Conservation (phyloP, 2,888 invertebrate species). For the Brenthis daphne region DNA sequence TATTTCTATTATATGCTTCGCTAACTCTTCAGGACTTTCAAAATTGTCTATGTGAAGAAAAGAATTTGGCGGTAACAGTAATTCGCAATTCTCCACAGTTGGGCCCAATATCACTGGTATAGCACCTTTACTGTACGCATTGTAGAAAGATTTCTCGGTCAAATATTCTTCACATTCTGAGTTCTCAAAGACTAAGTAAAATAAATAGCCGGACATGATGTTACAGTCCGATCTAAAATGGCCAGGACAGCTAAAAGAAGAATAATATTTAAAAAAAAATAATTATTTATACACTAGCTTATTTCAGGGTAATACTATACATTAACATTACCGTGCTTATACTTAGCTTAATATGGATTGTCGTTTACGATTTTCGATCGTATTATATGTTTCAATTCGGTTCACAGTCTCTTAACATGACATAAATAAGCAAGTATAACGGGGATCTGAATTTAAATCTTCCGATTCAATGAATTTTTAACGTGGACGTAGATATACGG, state of each 20-base stretch:
- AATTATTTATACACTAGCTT: background rate
- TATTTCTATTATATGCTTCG: slow-evolving; percentile 74
- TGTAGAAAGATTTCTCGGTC: slow-evolving; percentile 87
- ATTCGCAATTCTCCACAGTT: slow-evolving; percentile 67
- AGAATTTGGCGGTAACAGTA: slow-evolving; percentile 83
- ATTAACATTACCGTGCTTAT: too few species aligned
- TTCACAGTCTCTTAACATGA: too few species aligned
- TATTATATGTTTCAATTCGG: too few species aligned
- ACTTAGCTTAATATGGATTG: too few species aligned
- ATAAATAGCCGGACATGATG: slow-evolving; percentile 81
- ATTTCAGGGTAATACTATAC: too few species aligned
- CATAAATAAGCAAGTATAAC: too few species aligned
- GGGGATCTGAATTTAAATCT: too few species aligned
- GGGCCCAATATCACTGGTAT: slow-evolving; percentile 86
- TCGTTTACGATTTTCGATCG: too few species aligned
- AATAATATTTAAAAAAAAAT: background rate
- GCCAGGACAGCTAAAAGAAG: slow-evolving; percentile 82
- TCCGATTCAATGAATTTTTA: too few species aligned
- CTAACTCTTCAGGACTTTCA: slow-evolving; percentile 73
- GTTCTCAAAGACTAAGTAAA: slow-evolving; percentile 88
- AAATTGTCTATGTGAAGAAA: slow-evolving; percentile 84
- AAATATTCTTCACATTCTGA: slow-evolving; percentile 86
- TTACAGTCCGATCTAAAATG: slow-evolving; percentile 84
- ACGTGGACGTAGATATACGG: too few species aligned
- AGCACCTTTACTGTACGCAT: slow-evolving; percentile 83